phyloP scores from a whole-genome alignment of 2,113 vertebrate genomes.

The Lampris megalopsis region DNA sequence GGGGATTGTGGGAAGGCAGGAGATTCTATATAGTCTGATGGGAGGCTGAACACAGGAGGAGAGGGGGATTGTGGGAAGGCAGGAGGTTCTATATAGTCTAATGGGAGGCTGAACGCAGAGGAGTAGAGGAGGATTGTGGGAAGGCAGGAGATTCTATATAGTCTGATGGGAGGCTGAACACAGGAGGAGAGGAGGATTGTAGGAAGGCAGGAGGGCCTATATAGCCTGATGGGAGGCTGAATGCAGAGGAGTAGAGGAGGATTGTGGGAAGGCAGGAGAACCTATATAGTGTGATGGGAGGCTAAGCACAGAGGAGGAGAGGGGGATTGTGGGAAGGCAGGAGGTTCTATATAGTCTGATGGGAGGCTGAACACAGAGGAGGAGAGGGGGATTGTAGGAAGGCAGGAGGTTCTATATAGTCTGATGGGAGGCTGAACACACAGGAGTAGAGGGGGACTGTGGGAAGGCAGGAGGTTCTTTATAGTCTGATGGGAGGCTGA shows the following conservation, averaged over 20 bases:
- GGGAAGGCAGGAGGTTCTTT: constrained; percentile 6
- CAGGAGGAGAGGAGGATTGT: constrained; percentile 31
- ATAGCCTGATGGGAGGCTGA: too few species aligned
- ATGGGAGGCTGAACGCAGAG: constrained; percentile 57
- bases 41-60: constrained; percentile 58
- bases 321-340: constrained; percentile 33
- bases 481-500: too few species aligned
- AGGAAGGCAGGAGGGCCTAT: constrained; percentile 1
- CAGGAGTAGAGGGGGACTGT: constrained; percentile 31
- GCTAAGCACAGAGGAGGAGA: constrained; percentile 60
- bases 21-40: constrained; percentile 32
- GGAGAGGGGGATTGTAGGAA: constrained; percentile 49
- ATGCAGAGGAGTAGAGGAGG: constrained; percentile 26
- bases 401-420: too few species aligned
- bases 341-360: constrained; percentile 15
- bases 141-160: too few species aligned
- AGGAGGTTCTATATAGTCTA: neutral
- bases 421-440: constrained; percentile 60
- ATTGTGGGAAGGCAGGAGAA: neutral
- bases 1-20: too few species aligned
- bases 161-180: constrained; percentile 57
- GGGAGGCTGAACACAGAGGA: constrained; percentile 57
- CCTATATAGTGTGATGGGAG: constrained; percentile 41
- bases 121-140: constrained; percentile 55
- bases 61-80: constrained; percentile 44